A percentile compares a stretch with the other conserved stretches of the same genome.
phyloP scores from a whole-genome alignment of 2,113 vertebrate genomes.

The Ameiurus melas region DNA sequence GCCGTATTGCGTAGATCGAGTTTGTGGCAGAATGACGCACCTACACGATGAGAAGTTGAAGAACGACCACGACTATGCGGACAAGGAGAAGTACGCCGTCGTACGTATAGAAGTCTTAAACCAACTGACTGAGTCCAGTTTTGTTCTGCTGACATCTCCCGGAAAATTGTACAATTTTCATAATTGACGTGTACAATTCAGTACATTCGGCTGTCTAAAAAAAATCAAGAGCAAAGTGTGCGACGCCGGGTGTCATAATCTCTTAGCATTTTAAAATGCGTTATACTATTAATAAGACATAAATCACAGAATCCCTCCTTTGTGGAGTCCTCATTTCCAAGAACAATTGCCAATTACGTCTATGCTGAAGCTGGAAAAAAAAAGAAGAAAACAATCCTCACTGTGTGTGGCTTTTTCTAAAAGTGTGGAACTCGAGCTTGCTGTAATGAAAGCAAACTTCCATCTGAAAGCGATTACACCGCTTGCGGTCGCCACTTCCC shows the following conservation, averaged over 20 bases:
- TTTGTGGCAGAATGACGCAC: no score
- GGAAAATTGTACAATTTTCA: background rate
- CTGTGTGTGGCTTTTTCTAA: conserved; percentile 4
- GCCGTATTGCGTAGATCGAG: no score
- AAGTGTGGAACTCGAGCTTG: background rate
- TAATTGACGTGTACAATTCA: background rate
- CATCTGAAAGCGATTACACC: conserved; percentile 38
- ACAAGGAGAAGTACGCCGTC: background rate
- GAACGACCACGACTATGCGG: background rate
- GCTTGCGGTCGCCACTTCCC: conserved; percentile 2
- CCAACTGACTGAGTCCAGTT: no score
- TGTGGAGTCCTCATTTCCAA: background rate
- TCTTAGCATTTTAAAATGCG: background rate
- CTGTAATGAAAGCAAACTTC: conserved; percentile 3
- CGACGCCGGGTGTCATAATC: background rate
- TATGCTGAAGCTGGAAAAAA: background rate
- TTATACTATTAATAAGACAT: background rate
- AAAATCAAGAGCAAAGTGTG: background rate
- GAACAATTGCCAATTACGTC: background rate
- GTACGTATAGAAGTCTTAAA: background rate
- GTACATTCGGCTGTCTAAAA: background rate
- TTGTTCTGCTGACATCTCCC: background rate
- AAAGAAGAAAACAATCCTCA: background rate
- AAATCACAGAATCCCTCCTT: background rate
- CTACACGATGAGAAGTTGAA: background rate